Evolutionary conservation across 1,140 invertebrate genomes (phyloP), one percentile per base, ranked within the genome.

Genomic region (Chironomus striatipennis): DNA sequence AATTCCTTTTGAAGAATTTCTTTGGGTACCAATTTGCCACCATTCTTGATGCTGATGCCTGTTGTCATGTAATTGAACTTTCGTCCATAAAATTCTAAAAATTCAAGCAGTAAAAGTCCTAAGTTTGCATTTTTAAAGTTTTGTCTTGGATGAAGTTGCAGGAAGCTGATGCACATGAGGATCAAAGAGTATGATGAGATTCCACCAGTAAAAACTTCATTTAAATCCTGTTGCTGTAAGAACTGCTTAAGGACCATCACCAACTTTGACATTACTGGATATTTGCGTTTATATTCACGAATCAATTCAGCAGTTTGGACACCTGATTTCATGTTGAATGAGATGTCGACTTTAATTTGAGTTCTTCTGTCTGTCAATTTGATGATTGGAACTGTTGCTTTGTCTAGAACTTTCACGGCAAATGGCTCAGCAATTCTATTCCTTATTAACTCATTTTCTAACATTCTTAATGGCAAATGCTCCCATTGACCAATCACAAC

Each of bases 131-230:
- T 85, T 15, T 86, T 82, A 77, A 83, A 83, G 64, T 85, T 85
- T 79, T 92, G 86, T 9, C 85, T 81, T 73, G 84, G 86, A 79
- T 87, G 86, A 77, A 88, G 79, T 88, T 98, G 96, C 76, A 99
- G 87, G 85, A 98, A 99, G 85, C 95, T 97, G 83, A 99, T 95
- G 79, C 94, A 95, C 92, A 99, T 96, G 74, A 99, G 89, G 83
- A 99, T 98, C 77, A 99, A 89, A 81, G 96, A 96, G 84, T 99
- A 99, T 57, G 97, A 99, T 77, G 96, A 97, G 79, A 99, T 98
- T 81, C 98, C 98, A 77, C 98, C 81, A 74, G 96, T 98, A 85
- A 98, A 99, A 72, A 99, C 97, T 89, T 99, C 97, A 85, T 99
- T 99, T 78, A 99, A 88, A 86, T 98, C 95, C 83, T 96, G 89